Percentiles rank a stretch among this genome's conserved stretches.
Evolutionary conservation across 64 coral and sea anemone species (phyloP).

Genomic region (Trachythela sp.): DNA sequence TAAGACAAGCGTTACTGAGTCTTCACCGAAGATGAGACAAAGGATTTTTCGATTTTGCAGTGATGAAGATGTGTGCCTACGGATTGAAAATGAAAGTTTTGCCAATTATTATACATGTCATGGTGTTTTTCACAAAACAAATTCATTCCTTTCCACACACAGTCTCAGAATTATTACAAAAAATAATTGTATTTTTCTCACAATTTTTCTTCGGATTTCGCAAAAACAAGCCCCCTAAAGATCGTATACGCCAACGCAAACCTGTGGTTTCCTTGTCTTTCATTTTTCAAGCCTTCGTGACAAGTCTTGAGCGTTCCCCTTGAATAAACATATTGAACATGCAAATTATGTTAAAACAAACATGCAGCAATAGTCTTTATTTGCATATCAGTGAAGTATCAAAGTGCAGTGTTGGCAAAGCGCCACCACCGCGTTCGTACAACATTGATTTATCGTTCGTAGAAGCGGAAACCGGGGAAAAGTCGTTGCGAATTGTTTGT

Average conservation of each 20-base stretch:
- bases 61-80: no score
- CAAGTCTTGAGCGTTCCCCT: background rate
- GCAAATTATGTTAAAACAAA: background rate
- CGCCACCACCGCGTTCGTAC: background rate
- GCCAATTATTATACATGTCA: no score
- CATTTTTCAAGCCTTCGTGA: background rate
- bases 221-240: no score
- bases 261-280: background rate
- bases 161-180: no score
- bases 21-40: no score
- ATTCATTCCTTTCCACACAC: no score
- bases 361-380: background rate
- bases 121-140: no score
- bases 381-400: background rate
- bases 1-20: no score
- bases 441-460: background rate
- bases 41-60: no score
- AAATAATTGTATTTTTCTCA: no score
- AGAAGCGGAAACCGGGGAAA: background rate
- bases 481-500: background rate
- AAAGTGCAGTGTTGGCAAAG: background rate
- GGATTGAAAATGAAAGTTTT: no score
- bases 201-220: no score
- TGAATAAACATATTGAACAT: conserved; percentile 4
- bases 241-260: background rate